Evolutionary conservation across 53 echinoderm and acorn worm species (phyloP).

Genomic region (Echinarachnius parma): DNA sequence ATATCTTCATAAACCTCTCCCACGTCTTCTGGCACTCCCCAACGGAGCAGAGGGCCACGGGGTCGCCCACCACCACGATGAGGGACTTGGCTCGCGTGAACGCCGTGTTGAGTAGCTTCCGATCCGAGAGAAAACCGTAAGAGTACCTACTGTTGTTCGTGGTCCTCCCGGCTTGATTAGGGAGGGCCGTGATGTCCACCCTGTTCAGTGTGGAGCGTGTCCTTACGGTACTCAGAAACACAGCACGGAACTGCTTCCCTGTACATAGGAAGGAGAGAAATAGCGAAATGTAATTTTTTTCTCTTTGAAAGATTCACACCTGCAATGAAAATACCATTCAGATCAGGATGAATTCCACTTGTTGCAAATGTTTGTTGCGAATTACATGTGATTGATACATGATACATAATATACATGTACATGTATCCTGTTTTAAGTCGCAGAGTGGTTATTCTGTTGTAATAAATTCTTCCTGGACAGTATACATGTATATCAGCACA

Average conservation of each 20-base stretch:
- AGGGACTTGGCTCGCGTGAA: slow-evolving; percentile 75
- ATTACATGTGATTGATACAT: too few relatives aligned
- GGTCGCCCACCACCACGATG: slow-evolving; percentile 62
- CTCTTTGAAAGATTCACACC: too few relatives aligned
- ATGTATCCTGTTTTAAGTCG: too few relatives aligned
- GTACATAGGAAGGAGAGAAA: too few relatives aligned
- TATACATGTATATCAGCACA: too few relatives aligned
- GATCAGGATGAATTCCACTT: too few relatives aligned
- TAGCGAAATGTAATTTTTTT: too few relatives aligned
- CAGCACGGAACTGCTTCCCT: slow-evolving; percentile 70
- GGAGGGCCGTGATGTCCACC: slow-evolving; percentile 29
- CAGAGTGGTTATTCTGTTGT: too few relatives aligned
- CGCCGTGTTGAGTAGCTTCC: slow-evolving; percentile 66
- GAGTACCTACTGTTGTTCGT: slow-evolving; percentile 46
- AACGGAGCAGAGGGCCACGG: slow-evolving; percentile 54
- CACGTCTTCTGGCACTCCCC: slow-evolving; percentile 65
- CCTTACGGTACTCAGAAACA: slow-evolving; percentile 69
- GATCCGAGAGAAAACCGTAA: slow-evolving; percentile 68
- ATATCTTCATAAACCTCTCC: slow-evolving; percentile 58
- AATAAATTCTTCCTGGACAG: too few relatives aligned
- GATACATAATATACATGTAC: too few relatives aligned
- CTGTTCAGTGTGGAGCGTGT: slow-evolving; percentile 53
- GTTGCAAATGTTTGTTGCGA: too few relatives aligned
- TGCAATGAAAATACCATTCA: too few relatives aligned
- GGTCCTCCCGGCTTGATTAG: slow-evolving; percentile 20